These are phyloP conservation scores for Polyploca ridens DNA, from an alignment of 2,888 invertebrate genomes.

Conservation along the genomic window DNA sequence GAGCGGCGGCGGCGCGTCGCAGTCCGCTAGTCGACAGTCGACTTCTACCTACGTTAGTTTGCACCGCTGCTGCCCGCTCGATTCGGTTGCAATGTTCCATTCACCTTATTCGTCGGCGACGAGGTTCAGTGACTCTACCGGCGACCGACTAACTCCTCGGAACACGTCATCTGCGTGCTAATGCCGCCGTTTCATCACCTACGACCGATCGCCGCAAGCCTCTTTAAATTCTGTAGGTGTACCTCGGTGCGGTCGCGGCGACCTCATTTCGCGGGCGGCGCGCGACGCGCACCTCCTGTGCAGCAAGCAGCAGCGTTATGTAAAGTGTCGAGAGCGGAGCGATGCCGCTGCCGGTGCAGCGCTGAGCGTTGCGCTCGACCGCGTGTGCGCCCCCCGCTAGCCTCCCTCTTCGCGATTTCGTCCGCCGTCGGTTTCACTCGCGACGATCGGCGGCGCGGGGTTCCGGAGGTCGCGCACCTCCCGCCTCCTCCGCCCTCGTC, in stretches of 20 bases:
- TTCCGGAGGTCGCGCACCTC: slow-evolving; percentile 76
- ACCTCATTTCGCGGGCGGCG: slow-evolving; percentile 72
- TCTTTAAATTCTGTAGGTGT: slow-evolving; percentile 77
- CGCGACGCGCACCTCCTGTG: slow-evolving; percentile 42
- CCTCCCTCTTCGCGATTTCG: slow-evolving; percentile 64
- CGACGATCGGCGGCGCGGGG: slow-evolving; percentile 63
- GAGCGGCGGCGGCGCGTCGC: slow-evolving; percentile 59
- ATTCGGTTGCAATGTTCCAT: slow-evolving; percentile 81
- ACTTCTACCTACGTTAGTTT: slow-evolving; percentile 60
- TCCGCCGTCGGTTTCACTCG: slow-evolving; percentile 69
- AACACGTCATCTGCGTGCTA: slow-evolving; percentile 77
- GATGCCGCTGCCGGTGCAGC: slow-evolving; percentile 67
- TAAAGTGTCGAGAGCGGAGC: slow-evolving; percentile 65
- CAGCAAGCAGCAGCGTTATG: slow-evolving; percentile 63
- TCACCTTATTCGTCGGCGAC: slow-evolving; percentile 78
- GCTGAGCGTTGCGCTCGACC: slow-evolving; percentile 77
- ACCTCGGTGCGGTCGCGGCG: slow-evolving; percentile 61
- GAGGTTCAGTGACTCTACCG: slow-evolving; percentile 81
- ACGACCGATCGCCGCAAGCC: slow-evolving; percentile 58
- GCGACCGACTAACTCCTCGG: slow-evolving; percentile 71
- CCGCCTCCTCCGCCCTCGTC: slow-evolving; percentile 66
- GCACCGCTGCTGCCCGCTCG: slow-evolving; percentile 53
- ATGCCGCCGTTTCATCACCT: slow-evolving; percentile 74
- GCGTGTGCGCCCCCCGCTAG: slow-evolving; percentile 65
- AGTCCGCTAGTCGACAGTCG: slow-evolving; percentile 43